A percentile compares a stretch with the other conserved stretches of the same genome.
Evolutionary conservation across 2,797 vertebrate genomes (phyloP).

Genomic region (Rhyacichthys aspro): DNA sequence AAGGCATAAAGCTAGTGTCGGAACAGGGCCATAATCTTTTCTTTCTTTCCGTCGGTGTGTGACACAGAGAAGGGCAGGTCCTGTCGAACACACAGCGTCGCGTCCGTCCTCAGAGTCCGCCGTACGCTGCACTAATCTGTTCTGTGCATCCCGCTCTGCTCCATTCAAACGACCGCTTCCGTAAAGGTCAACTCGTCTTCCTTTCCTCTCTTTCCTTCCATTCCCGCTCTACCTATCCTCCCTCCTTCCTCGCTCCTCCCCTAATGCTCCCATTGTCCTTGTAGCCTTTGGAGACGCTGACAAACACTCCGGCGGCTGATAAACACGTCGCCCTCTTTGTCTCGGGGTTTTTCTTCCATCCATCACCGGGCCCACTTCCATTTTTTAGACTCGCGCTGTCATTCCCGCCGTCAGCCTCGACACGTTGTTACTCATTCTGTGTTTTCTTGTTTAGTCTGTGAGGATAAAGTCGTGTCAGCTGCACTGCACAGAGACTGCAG

Average conservation of each 20-base stretch:
- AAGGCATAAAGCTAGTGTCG: too few species aligned
- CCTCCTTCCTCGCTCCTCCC: conserved; percentile 1
- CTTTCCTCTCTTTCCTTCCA: conserved; percentile 7
- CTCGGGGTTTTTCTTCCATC: conserved; percentile 32
- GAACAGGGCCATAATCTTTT: too few species aligned
- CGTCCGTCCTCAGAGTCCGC: conserved; percentile 7
- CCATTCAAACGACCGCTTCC: conserved; percentile 61
- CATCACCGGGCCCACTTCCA: conserved; percentile 37
- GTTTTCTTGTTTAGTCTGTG: conserved; percentile 10
- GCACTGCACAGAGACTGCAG: background rate
- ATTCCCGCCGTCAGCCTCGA: conserved; percentile 27
- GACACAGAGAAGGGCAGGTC: conserved; percentile 1
- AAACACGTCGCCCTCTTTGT: conserved; percentile 54
- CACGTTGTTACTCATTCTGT: conserved; percentile 33
- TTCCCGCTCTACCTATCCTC: conserved; percentile 20
- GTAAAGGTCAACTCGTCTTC: conserved; percentile 58
- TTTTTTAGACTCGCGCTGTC: conserved; percentile 37
- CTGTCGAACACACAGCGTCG: conserved; percentile 15
- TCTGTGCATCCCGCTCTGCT: conserved; percentile 58
- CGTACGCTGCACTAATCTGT: conserved; percentile 30
- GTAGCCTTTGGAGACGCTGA: conserved; percentile 28
- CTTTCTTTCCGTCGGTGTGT: background rate
- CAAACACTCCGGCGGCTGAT: conserved; percentile 48
- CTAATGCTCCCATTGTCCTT: conserved; percentile 60
- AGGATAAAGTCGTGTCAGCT: conserved; percentile 7